Evolutionary conservation across 2,888 invertebrate genomes (phyloP), one percentile per base, ranked within the genome.

Genomic region (Amiota mariae): DNA sequence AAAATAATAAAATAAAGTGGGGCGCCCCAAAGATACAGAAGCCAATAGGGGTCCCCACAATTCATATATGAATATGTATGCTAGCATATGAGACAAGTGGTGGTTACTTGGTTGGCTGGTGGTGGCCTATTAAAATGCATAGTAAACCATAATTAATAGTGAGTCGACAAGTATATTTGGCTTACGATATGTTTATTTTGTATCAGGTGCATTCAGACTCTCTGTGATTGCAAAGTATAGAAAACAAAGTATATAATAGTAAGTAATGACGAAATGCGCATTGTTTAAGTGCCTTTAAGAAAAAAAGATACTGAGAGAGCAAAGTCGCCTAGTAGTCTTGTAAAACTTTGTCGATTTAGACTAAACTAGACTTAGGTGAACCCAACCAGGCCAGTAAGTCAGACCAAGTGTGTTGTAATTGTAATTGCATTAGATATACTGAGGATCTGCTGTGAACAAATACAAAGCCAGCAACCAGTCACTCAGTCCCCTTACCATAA

Each of bases 401-500:
- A 66, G 24, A 61, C 56, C 49, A 56, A 24, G 47, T 46, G 56
- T 70, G 18, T 70, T 70, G 70, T 54, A 56, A 24, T 56, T 9
- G 47, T n/a, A 47, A 47, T 66, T 66, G 64, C 18, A 15, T 47
- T 15, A 57, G 57, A n/a, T 18, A 57, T 20, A 18, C 15, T 15
- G 57, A 66, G 64, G 64, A 66, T 48, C 64, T 8, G 64, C 11
- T 36, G 13, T 36, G 24, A 24, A 61, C 61, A 36, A n/a, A n/a
- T n/a, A n/a, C n/a, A 24, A 11, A 48, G 71, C 15, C 56, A 20
- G 66, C 68, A 15, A 46, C 57, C 61, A 56, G 63, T 84, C 83
- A 83, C 82, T 47, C 61, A 56, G 63, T 84, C 83, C 85, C 82
- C 82, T 85, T 76, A 76, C 86, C 87, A 84, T 87, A 87, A 87